Base-by-base conservation (phyloP, 2,888 invertebrate genomes). In the Pollenia amentaria region DNA sequence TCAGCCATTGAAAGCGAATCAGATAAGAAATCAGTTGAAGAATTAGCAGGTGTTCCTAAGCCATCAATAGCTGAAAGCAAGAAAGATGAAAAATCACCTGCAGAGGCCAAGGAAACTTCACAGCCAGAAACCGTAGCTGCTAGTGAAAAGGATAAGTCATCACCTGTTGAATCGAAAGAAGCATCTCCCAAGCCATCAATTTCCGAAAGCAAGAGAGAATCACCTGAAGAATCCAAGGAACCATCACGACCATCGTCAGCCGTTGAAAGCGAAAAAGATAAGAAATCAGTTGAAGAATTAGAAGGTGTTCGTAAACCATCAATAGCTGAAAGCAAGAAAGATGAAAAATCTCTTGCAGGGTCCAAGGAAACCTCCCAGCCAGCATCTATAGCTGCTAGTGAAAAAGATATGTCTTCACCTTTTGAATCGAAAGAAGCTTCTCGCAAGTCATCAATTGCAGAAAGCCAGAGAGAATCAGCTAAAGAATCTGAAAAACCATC, bases 51-150 rank as follows among this genome's bases (percentile, higher is more conserved):
- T n/a, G n/a, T n/a, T n/a, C n/a, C n/a, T n/a, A 51, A 29, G 11
- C 10, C 76, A 48, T 87, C 88, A 16, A n/a, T 67, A 10, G 60
- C 57, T 0, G 86, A 84, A 9, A 85, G 85, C 64, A 53, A 44
- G 1, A 67, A 76, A 75, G 73, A 77, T 21, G 70, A 44, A 14
- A 72, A 72, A 62, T 76, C 89, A 0, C 81, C 88, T 1, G 75
- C 75, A 1, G 88, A 53, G 29, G 89, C 89, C 0, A 88, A 89
- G 42, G 89, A 89, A 72, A 12, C 81, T 16, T 90, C 90, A 0
- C 78, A 89, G 44, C 88, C 81, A 57, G 88, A 29, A 78, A 90
- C 76, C 0, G 21, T 40, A 2, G 84, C 84, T 7, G 88, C 85
- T 62, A 89, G 88, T 8, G 42, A 81, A 9, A 88, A 85, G 11